A percentile compares a stretch with the other conserved stretches of the same genome.
These are phyloP conservation scores for Chrosomus eos DNA, from an alignment of 2,797 vertebrate genomes.

Conservation along the genomic window DNA sequence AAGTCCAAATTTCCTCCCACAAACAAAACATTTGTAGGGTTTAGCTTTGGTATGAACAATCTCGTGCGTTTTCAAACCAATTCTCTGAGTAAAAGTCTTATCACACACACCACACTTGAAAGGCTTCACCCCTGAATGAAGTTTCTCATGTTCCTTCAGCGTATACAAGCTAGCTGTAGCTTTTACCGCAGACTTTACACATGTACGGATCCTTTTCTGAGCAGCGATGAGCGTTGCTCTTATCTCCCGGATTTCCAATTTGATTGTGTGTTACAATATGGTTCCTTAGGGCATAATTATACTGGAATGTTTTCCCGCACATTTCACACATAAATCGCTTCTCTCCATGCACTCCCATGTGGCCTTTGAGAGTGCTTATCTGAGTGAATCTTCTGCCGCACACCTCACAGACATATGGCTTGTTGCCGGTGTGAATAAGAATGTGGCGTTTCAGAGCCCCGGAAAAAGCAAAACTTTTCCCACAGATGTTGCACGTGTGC, in stretches of 20 bases:
- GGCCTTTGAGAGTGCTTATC: slow-evolving; percentile 75
- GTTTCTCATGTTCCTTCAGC: slow-evolving; percentile 65
- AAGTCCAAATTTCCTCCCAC: slow-evolving; percentile 60
- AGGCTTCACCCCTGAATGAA: slow-evolving; percentile 68
- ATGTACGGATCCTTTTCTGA: slow-evolving; percentile 46
- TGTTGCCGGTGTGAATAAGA: slow-evolving; percentile 75
- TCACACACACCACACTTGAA: slow-evolving; percentile 76
- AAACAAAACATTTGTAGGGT: slow-evolving; percentile 54
- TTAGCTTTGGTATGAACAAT: slow-evolving; percentile 74
- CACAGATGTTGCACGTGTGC: slow-evolving; percentile 76
- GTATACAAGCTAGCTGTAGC: slow-evolving; percentile 42
- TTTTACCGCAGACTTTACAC: slow-evolving; percentile 55
- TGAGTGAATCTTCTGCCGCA: slow-evolving; percentile 78
- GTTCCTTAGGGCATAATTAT: slow-evolving; percentile 64
- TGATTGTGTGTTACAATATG: slow-evolving; percentile 53
- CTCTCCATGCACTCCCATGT: slow-evolving; percentile 66
- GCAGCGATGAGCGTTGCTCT: slow-evolving; percentile 46
- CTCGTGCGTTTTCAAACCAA: slow-evolving; percentile 76
- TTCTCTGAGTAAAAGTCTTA: slow-evolving; percentile 78
- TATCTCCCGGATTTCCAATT: not conserved
- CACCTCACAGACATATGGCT: slow-evolving; percentile 67
- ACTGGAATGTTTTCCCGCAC: slow-evolving; percentile 68
- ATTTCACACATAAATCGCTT: slow-evolving; percentile 67
- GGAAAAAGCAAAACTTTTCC: slow-evolving; percentile 70
- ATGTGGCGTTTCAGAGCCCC: slow-evolving; percentile 76